phyloP scores from a whole-genome alignment of 2,797 vertebrate genomes.

The Anabas testudineus region DNA sequence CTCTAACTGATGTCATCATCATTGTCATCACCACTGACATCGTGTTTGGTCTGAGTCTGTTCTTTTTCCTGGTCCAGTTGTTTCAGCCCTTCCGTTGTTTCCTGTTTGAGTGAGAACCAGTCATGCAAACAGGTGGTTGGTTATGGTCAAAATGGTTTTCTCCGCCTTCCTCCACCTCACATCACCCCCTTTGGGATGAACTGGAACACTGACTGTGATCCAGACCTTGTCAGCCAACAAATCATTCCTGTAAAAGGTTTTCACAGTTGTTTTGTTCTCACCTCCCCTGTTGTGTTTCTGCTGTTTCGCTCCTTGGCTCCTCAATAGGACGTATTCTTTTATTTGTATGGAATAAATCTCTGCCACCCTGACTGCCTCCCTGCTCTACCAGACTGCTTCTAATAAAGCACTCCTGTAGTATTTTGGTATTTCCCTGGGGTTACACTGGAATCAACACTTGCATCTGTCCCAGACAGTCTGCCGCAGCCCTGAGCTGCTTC shows the following conservation, averaged over 20 bases:
- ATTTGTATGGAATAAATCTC: conserved; percentile 12
- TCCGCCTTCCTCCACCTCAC: no score
- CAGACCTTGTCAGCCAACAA: no score
- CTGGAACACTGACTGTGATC: no score
- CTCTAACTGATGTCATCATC: background rate
- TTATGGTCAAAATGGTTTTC: background rate
- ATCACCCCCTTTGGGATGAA: no score
- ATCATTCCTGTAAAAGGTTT: background rate
- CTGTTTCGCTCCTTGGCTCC: no score
- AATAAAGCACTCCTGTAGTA: background rate
- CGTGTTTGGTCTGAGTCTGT: background rate
- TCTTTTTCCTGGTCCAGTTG: background rate
- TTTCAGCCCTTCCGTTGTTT: no score
- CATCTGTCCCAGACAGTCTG: background rate
- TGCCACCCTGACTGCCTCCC: background rate
- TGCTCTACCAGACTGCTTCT: background rate
- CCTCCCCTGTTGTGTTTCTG: background rate
- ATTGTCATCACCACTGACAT: background rate
- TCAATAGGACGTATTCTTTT: background rate
- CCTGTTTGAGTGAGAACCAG: background rate
- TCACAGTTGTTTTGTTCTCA: background rate
- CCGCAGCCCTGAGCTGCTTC: background rate
- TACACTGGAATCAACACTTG: conserved; percentile 3
- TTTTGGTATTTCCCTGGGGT: conserved; percentile 29
- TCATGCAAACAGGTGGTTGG: no score